Evolutionary conservation across 2,888 invertebrate genomes (phyloP), one percentile per base, ranked within the genome.

Genomic region (Chloroclysta siterata): DNA sequence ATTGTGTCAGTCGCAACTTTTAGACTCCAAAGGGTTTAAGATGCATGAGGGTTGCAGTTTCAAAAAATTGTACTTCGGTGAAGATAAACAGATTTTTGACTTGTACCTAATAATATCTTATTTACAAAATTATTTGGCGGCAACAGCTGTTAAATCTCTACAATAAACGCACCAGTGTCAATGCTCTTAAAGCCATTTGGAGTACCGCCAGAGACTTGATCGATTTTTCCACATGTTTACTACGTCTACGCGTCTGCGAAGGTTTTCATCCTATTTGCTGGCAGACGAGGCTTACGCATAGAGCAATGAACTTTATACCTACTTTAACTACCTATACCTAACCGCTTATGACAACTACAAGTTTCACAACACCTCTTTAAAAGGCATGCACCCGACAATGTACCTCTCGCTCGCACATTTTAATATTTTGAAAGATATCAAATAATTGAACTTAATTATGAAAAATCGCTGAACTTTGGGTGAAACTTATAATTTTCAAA

Each of bases 151-250:
- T 39, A 39, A 39, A 39, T 39, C 36, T 39, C 11, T 17, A 46
- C 14, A 28, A 33, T 55, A 36, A 51, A 8, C n/a, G 41, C 54
- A 52, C 14, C 59, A 72, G 68, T 66, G 75, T 74, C 73, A 72
- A 70, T 70, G 72, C 75, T 65, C 69, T 68, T 54, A 51, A 60
- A 65, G 72, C 65, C 70, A 70, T 74, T 78, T 83, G 83, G 83
- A 79, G 66, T 68, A 64, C 64, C 71, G 83, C 83, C 83, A 83
- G 68, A 66, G 54, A 70, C 63, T 72, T 62, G 73, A 79, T 81
- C 72, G 82, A 83, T 81, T 82, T 83, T 81, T 78, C 80, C 73
- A 69, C 74, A 73, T 77, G 79, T 79, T 80, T 78, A 76, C 78
- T 60, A 59, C 64, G 80, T 76, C 81, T 77, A 72, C 57, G 71